Base-by-base conservation (phyloP, 2,888 invertebrate species). In the Chalcosyrphus nemorum region DNA sequence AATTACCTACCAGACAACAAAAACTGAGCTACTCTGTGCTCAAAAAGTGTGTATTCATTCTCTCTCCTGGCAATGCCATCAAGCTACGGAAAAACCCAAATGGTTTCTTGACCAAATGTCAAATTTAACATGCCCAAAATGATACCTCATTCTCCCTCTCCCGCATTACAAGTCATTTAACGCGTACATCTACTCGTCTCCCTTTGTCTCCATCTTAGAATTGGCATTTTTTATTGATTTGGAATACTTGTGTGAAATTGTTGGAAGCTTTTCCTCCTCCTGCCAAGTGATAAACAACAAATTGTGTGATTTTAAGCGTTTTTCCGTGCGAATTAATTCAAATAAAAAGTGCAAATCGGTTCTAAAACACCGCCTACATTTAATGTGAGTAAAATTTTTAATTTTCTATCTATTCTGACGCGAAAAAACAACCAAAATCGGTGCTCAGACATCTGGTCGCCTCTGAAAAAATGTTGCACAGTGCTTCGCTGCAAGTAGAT, bases 201-300 rank as follows among this genome's bases (percentile, higher is more conserved):
- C 11, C 72, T 78, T 68, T 61, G 50, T 74, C 84, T 80, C 80
- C 80, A 84, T 84, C 84, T 84, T 80, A 84, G 63, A 84, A 84
- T 70, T 84, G 74, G 80, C 68, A 74, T 68, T 84, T 84, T 80
- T 65, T 80, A 84, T 84, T 84, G 84, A 84, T 84, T 84, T 80
- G 74, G 57, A 84, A 80, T 80, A 75, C 80, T 80, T 65, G 70
- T 75, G 70, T 84, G 68, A 80, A 80, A 80, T 68, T 80, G 84
- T 75, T 80, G 80, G 72, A 75, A 80, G 78, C 80, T 80, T 70
- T 84, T 84, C 80, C 65, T 84, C 84, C 80, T 84, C 65, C 74
- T 78, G 74, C 65, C 43, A 70, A 84, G 80, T 84, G 84, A 84
- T 84, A 84, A 84, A 84, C 84, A 84, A 80, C 65, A 45, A 80